These are phyloP conservation scores for Tachysurus fulvidraco DNA, from an alignment of 2,113 vertebrate species.

Conservation along the genomic window DNA sequence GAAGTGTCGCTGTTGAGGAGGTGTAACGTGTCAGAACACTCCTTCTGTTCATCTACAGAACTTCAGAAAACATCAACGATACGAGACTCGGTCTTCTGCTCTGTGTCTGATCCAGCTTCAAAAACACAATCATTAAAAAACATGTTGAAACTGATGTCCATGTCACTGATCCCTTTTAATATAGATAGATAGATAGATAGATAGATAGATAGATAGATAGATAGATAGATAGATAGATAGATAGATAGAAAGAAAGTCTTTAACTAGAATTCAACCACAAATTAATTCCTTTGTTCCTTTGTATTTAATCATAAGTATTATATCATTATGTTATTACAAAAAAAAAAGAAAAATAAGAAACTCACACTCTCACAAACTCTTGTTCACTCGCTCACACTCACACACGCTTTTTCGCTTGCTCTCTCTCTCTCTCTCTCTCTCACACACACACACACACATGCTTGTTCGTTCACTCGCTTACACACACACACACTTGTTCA, in stretches of 20 bases:
- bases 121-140: not conserved
- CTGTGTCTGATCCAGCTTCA: not conserved
- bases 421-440: no score
- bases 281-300: no score
- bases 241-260: not conserved
- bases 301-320: no score
- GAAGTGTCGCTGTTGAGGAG: slow-evolving; percentile 22
- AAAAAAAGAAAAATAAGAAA: no score
- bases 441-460: no score
- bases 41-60: not conserved
- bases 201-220: not conserved
- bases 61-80: not conserved
- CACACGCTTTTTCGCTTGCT: no score
- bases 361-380: no score
- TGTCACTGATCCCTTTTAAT: not conserved
- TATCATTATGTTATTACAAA: no score
- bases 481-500: no score
- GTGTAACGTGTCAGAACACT: not conserved
- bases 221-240: not conserved
- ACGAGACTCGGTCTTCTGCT: not conserved
- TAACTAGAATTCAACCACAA: no score
- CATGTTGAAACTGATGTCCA: not conserved
- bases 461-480: no score
- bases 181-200: not conserved
- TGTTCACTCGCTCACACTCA: no score